Percentiles rank a stretch among this genome's conserved stretches.
Conservation (phyloP, 2,888 invertebrate species). For the Diaprepes abbreviatus region DNA sequence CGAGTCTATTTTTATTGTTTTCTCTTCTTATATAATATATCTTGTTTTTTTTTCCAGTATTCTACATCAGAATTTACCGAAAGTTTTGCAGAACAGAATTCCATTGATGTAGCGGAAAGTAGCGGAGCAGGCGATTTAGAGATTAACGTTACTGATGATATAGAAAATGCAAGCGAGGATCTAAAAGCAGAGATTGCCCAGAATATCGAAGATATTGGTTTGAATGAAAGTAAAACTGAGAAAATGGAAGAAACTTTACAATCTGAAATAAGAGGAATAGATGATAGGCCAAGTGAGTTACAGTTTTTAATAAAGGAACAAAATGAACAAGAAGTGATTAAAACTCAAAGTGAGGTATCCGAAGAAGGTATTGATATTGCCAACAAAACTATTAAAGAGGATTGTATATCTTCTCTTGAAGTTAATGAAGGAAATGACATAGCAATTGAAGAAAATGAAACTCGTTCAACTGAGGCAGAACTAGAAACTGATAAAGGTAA, state of each 20-base stretch:
- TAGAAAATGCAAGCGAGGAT: not conserved
- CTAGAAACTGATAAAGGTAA: not conserved
- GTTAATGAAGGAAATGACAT: not conserved
- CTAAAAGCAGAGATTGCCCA: not conserved
- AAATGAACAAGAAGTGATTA: slow-evolving; percentile 12
- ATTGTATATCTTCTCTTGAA: not conserved
- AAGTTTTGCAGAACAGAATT: slow-evolving; percentile 38
- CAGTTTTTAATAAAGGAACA: slow-evolving; percentile 3
- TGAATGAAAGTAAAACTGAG: not conserved
- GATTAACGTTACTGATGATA: slow-evolving; percentile 24
- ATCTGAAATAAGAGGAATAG: not conserved
- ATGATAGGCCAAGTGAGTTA: not conserved
- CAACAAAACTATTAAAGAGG: not conserved
- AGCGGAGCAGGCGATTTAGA: slow-evolving; percentile 12
- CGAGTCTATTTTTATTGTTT: no score
- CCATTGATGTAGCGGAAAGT: slow-evolving; percentile 28
- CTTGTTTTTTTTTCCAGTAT: slow-evolving; percentile 29
- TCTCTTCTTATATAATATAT: no score
- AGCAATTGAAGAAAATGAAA: not conserved
- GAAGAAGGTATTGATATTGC: no score
- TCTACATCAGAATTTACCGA: slow-evolving; percentile 42
- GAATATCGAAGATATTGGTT: not conserved
- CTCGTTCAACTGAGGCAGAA: not conserved
- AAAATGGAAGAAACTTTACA: not conserved
- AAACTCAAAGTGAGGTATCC: not conserved